Percentiles rank a stretch among this genome's conserved stretches.
Conservation (phyloP, 1,140 invertebrate species). For the Mycetomoellerius zeteki region DNA sequence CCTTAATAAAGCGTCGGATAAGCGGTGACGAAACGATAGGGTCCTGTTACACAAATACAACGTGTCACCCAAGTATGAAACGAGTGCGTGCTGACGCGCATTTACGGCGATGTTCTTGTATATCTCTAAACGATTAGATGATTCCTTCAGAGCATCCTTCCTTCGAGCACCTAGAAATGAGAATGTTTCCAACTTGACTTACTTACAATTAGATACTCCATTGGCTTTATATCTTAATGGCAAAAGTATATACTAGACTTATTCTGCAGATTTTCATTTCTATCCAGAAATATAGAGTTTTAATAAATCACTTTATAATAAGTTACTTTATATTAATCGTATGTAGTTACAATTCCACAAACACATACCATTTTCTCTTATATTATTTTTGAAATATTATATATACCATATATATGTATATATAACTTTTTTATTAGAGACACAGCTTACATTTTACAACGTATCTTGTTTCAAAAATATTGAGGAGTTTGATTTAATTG, state of each 20-base stretch:
- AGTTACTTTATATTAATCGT: not conserved
- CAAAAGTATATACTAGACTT: not conserved
- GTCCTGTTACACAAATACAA: slow-evolving; percentile 39
- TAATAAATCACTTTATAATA: not conserved
- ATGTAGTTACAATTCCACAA: not conserved
- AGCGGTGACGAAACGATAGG: slow-evolving; percentile 52
- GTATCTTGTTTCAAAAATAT: not conserved
- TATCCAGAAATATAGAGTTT: not conserved
- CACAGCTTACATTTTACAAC: not conserved
- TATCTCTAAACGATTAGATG: slow-evolving; percentile 41
- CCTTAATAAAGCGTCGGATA: slow-evolving; percentile 63
- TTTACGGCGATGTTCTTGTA: slow-evolving; percentile 32
- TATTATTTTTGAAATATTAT: not conserved
- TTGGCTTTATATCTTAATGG: not conserved
- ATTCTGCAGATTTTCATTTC: not conserved
- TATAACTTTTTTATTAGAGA: not conserved
- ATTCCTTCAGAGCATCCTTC: not conserved
- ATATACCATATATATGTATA: not conserved
- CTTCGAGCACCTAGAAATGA: not conserved
- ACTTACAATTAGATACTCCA: not conserved
- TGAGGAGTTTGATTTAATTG: not conserved
- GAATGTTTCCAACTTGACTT: not conserved
- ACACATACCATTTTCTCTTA: not conserved
- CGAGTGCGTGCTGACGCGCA: slow-evolving; percentile 20
- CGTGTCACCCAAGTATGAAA: slow-evolving; percentile 24